A percentile compares a stretch with the other conserved stretches of the same genome.
Evolutionary conservation across 2,797 vertebrate genomes (phyloP).

Genomic region (Rhinophrynus dorsalis): DNA sequence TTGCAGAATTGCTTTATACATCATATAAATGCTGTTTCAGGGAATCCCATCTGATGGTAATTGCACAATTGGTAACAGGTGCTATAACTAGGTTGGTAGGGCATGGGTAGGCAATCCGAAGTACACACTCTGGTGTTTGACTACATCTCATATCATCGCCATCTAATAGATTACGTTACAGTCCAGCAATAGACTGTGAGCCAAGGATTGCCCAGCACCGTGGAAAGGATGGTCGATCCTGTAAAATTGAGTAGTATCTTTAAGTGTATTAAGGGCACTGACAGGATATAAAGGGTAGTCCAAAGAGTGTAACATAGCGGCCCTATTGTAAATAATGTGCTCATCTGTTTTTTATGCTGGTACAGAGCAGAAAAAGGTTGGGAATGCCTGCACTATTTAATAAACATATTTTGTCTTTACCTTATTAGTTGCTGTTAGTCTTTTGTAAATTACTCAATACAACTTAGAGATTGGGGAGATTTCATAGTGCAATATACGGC

Average conservation of each 20-base stretch:
- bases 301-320: not conserved
- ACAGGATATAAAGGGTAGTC: not conserved
- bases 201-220: no score
- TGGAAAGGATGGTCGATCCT: not conserved
- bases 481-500: no score
- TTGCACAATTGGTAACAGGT: not conserved
- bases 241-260: not conserved
- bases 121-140: no score
- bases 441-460: no score
- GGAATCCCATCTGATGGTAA: not conserved
- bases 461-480: no score
- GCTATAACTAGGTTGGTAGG: not conserved
- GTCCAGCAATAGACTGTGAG: no score
- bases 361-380: not conserved
- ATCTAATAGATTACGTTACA: not conserved
- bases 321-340: no score
- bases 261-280: not conserved
- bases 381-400: constrained; percentile 9
- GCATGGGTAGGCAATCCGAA: not conserved
- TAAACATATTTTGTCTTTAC: constrained; percentile 32
- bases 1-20: constrained; percentile 38
- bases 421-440: no score
- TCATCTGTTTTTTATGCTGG: no score
- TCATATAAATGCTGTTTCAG: not conserved
- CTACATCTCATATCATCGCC: not conserved